phyloP scores from a whole-genome alignment of 2,113 vertebrate genomes.

The Merops nubicus region DNA sequence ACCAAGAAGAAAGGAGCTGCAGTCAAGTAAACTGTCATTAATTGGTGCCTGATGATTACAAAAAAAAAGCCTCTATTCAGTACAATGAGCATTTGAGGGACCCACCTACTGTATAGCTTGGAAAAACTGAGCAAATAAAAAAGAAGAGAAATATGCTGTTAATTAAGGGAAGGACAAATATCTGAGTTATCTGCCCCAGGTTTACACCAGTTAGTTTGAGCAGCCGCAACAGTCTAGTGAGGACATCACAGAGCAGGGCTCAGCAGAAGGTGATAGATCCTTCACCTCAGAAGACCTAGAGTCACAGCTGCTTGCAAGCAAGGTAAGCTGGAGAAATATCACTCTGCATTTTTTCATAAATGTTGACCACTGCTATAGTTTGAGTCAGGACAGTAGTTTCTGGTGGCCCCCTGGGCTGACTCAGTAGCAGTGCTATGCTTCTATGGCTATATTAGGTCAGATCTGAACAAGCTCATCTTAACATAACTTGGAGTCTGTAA shows the following conservation, averaged over 20 bases:
- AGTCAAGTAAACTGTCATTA: neutral
- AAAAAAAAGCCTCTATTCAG: neutral
- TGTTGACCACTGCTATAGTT: neutral
- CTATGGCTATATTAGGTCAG: neutral
- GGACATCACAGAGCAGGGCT: neutral
- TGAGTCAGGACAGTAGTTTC: neutral
- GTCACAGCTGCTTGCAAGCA: neutral
- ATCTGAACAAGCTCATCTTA: neutral
- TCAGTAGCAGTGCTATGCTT: neutral
- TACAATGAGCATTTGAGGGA: neutral
- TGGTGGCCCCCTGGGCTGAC: too few species aligned
- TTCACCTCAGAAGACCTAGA: neutral
- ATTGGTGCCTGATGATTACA: neutral
- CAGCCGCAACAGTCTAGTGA: neutral
- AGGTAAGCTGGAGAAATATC: neutral
- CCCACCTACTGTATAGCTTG: neutral
- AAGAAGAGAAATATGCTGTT: neutral
- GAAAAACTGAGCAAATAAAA: neutral
- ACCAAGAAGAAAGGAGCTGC: neutral
- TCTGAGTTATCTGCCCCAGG: neutral
- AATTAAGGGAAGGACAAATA: neutral
- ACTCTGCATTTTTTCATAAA: neutral
- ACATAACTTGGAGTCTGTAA: neutral
- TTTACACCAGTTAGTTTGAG: neutral
- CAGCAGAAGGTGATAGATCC: neutral